phyloP scores from a whole-genome alignment of 2,113 vertebrate species.

The Tragelaphus imberbis region DNA sequence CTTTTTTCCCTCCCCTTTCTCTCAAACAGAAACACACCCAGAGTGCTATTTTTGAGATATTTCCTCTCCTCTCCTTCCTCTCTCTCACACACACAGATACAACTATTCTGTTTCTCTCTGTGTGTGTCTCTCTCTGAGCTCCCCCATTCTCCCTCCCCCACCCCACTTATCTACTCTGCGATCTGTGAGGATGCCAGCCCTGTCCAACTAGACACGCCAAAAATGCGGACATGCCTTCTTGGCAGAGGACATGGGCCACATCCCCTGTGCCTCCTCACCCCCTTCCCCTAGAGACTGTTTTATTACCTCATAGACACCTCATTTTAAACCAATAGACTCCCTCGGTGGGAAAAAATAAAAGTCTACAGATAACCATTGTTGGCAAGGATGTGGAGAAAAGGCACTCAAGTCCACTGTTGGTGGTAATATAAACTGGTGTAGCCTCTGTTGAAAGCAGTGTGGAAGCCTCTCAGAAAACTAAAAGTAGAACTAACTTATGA shows the following conservation, averaged over 20 bases:
- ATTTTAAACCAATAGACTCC: constrained; percentile 74
- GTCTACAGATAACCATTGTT: neutral
- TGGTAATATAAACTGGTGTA: neutral
- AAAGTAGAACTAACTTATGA: neutral
- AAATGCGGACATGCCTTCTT: constrained; percentile 63
- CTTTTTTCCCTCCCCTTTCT: neutral
- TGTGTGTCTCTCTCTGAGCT: neutral
- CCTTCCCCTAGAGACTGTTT: constrained; percentile 58
- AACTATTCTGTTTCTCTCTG: neutral
- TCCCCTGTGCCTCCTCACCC: constrained; percentile 24
- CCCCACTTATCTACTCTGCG: constrained; percentile 49
- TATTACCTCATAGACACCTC: constrained; percentile 75
- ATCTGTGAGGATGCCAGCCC: constrained; percentile 60
- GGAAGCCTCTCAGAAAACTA: neutral
- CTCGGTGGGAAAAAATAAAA: constrained; percentile 29
- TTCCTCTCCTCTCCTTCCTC: neutral
- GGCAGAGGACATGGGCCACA: constrained; percentile 51
- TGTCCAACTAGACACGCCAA: constrained; percentile 67
- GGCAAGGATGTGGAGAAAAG: neutral
- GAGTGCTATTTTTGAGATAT: neutral
- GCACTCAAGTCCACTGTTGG: neutral
- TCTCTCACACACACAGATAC: neutral
- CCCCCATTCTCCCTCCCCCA: neutral
- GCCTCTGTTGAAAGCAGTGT: neutral
- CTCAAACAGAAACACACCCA: neutral